A percentile compares a stretch with the other conserved stretches of the same genome.
Evolutionary conservation across 2,888 invertebrate species (phyloP).

Genomic region (Apeira syringaria): DNA sequence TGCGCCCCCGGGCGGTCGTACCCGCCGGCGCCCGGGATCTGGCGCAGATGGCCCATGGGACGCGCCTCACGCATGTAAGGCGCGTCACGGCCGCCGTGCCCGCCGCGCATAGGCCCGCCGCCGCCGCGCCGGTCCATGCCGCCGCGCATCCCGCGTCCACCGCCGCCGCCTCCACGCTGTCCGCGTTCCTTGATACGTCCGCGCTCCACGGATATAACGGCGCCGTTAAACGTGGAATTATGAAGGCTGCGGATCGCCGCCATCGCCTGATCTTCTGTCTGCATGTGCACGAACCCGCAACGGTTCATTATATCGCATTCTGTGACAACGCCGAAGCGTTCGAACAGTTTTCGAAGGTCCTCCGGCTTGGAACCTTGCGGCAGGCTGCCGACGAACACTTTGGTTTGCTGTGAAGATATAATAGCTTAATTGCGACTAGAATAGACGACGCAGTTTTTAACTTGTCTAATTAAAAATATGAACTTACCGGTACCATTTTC

Average conservation of each 20-base stretch:
- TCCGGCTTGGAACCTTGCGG: slow-evolving; percentile 93
- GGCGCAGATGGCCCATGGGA: slow-evolving; percentile 56
- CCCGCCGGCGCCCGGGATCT: slow-evolving; percentile 54
- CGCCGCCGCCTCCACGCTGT: slow-evolving; percentile 67
- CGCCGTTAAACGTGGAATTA: slow-evolving; percentile 92
- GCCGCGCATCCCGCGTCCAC: slow-evolving; percentile 71
- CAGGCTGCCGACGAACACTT: slow-evolving; percentile 97
- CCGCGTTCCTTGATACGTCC: slow-evolving; percentile 90
- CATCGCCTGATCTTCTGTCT: slow-evolving; percentile 91
- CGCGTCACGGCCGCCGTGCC: slow-evolving; percentile 55
- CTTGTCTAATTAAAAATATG: background rate
- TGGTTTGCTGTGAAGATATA: slow-evolving; percentile 85
- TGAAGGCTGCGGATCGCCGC: slow-evolving; percentile 92
- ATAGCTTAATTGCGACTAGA: background rate
- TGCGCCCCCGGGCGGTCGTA: slow-evolving; percentile 45
- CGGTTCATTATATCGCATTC: slow-evolving; percentile 98
- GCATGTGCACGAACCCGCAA: slow-evolving; percentile 97
- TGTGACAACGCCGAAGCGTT: slow-evolving; percentile 93
- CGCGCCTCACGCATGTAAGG: slow-evolving; percentile 61
- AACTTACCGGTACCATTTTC: slow-evolving; percentile 59
- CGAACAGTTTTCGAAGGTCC: slow-evolving; percentile 92
- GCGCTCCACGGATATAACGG: slow-evolving; percentile 92
- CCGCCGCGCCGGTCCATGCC: slow-evolving; percentile 63
- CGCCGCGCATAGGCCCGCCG: slow-evolving; percentile 52
- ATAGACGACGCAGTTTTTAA: background rate